Evolutionary conservation across 30 jellyfish, hydroid and myxozoan species (phyloP).

Genomic region (Pseudorhiza aurosa): DNA sequence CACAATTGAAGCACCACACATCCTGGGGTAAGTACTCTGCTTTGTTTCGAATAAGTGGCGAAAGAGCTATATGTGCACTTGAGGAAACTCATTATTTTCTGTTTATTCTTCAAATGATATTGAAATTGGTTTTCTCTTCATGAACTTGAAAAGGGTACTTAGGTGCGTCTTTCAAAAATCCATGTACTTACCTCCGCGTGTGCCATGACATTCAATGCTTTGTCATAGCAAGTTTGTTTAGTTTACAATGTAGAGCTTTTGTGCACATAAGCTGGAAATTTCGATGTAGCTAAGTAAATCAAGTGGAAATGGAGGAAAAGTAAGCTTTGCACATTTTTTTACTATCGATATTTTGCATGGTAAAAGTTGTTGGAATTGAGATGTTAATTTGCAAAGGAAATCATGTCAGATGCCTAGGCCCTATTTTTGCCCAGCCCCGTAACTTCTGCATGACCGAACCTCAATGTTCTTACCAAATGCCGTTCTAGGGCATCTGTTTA

Average conservation of each 20-base stretch:
- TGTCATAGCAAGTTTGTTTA: constrained; percentile 24
- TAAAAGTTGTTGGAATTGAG: background rate
- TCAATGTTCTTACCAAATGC: too few species aligned
- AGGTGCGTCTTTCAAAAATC: too few species aligned
- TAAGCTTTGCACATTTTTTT: background rate
- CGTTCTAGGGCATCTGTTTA: too few species aligned
- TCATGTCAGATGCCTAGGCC: background rate
- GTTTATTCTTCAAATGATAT: too few species aligned
- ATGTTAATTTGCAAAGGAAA: background rate
- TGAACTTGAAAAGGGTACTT: too few species aligned
- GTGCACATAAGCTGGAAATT: background rate
- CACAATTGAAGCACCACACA: too few species aligned
- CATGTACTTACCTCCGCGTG: background rate
- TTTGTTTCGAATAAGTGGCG: too few species aligned
- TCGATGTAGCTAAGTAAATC: constrained; percentile 24
- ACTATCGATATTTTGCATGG: background rate
- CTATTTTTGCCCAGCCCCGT: constrained; percentile 2
- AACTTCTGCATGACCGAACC: constrained; percentile 1
- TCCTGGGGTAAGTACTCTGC: too few species aligned
- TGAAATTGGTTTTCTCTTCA: too few species aligned
- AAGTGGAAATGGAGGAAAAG: constrained; percentile 26
- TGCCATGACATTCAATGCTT: background rate
- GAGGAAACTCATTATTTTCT: too few species aligned
- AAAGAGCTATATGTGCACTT: too few species aligned
- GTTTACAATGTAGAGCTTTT: background rate